Percentiles rank a stretch among this genome's conserved stretches.
Evolutionary conservation across 1,140 invertebrate genomes (phyloP).

Genomic region (Probaryconus sp.): DNA sequence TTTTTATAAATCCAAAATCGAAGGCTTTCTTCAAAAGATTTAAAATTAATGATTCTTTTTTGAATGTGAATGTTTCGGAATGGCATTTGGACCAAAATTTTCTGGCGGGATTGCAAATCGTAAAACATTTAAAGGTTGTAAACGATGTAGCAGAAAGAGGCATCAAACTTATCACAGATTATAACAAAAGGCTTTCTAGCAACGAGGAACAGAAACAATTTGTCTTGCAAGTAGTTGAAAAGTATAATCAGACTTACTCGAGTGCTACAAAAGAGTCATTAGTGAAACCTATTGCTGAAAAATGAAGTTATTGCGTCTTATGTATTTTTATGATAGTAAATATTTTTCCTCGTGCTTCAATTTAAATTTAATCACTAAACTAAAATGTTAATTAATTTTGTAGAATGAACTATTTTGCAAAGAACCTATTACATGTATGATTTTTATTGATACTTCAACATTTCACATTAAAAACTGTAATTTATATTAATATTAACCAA

Average conservation of each 20-base stretch:
- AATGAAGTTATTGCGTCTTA: too few relatives aligned
- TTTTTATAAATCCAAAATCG: slow-evolving; percentile 30
- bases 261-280: slow-evolving; percentile 18
- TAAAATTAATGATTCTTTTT: not conserved
- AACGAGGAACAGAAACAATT: slow-evolving; percentile 52
- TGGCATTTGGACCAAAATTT: slow-evolving; percentile 40
- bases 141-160: slow-evolving; percentile 51
- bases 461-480: not conserved
- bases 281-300: not conserved
- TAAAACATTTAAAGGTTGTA: slow-evolving; percentile 44
- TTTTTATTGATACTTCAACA: not conserved
- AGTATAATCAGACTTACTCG: slow-evolving; percentile 27
- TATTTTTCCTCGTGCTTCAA: too few relatives aligned
- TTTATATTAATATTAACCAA: too few relatives aligned
- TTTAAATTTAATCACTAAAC: too few relatives aligned
- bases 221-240: slow-evolving; percentile 35
- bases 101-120: slow-evolving; percentile 26
- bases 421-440: not conserved
- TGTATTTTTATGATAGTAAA: too few relatives aligned
- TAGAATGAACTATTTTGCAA: slow-evolving; percentile 16
- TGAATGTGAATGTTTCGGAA: slow-evolving; percentile 4
- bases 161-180: slow-evolving; percentile 39
- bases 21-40: slow-evolving; percentile 34
- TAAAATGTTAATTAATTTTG: slow-evolving; percentile 5
- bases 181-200: slow-evolving; percentile 26